These are phyloP conservation scores for Brachionus manjavacas DNA, from an alignment of 1,140 invertebrate genomes.

Conservation along the genomic window DNA sequence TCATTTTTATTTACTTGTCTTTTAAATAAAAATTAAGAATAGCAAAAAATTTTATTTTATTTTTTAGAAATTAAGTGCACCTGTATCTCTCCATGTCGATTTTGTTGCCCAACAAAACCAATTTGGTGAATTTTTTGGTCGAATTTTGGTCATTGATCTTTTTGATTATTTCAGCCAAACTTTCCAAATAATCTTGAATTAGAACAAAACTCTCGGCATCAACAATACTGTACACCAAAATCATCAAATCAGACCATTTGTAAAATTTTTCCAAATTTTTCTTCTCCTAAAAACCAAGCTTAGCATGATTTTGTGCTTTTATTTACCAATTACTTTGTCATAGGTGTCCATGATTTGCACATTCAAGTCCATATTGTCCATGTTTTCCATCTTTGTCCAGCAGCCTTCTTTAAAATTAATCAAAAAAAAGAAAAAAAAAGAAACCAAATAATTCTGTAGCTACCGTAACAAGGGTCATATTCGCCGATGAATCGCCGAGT, in stretches of 20 bases:
- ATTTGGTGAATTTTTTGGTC: not conserved
- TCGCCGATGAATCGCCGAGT: slow-evolving; percentile 1
- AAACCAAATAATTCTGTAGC: not conserved
- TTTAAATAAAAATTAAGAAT: not conserved
- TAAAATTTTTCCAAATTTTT: slow-evolving; percentile 14
- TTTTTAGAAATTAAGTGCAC: not conserved
- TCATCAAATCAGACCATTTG: slow-evolving; percentile 25
- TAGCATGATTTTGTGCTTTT: not conserved
- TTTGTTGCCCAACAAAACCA: slow-evolving; percentile 4
- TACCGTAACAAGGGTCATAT: slow-evolving; percentile 17
- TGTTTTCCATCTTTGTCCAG: slow-evolving; percentile 23
- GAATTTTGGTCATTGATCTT: not conserved
- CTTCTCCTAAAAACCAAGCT: not conserved
- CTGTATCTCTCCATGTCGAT: slow-evolving; percentile 5
- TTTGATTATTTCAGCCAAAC: not conserved
- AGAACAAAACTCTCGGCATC: not conserved
- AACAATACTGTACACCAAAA: slow-evolving; percentile 4
- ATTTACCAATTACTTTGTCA: not conserved
- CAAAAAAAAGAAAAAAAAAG: not conserved
- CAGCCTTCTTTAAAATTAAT: not conserved
- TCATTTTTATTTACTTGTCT: not conserved
- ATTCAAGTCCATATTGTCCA: slow-evolving; percentile 10
- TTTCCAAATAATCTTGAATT: slow-evolving; percentile 7
- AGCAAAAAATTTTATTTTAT: not conserved
- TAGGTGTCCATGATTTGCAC: slow-evolving; percentile 27